These are phyloP conservation scores for Forbesichthys papilliferus DNA, from an alignment of 2,113 vertebrate species.

Conservation along the genomic window DNA sequence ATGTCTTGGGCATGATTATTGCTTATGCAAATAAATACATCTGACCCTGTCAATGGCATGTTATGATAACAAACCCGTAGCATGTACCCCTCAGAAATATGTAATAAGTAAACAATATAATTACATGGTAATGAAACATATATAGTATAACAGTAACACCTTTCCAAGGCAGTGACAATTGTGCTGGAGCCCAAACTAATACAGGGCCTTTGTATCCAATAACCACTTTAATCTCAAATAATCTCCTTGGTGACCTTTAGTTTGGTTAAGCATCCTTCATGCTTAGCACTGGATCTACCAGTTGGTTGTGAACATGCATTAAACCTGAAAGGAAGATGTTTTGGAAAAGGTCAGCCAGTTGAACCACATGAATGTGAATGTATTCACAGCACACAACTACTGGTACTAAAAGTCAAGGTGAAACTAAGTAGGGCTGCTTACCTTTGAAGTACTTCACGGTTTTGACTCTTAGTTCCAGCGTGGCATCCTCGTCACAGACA, in stretches of 20 bases:
- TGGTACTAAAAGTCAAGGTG: background rate
- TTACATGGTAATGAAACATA: background rate
- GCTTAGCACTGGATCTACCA: conserved; percentile 82
- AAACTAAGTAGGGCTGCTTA: conserved; percentile 42
- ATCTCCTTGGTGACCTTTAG: background rate
- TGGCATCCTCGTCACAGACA: conserved; percentile 93
- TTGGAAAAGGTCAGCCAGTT: background rate
- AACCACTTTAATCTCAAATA: background rate
- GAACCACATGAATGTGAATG: background rate
- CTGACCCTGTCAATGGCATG: background rate
- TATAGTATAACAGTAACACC: background rate
- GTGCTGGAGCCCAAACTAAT: background rate
- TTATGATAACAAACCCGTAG: background rate
- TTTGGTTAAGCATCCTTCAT: conserved; percentile 47
- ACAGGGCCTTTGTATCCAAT: background rate
- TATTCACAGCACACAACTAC: background rate
- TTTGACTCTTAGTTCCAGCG: conserved; percentile 90
- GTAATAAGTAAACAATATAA: background rate
- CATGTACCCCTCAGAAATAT: background rate
- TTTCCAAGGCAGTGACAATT: background rate
- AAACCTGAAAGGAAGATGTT: conserved; percentile 76
- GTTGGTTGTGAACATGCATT: conserved; percentile 93
- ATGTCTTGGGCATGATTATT: background rate
- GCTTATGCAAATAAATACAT: background rate
- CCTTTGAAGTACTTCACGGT: conserved; percentile 96